Evolutionary conservation across 1,140 invertebrate genomes (phyloP).

Genomic region (Psilanteris sp.): DNA sequence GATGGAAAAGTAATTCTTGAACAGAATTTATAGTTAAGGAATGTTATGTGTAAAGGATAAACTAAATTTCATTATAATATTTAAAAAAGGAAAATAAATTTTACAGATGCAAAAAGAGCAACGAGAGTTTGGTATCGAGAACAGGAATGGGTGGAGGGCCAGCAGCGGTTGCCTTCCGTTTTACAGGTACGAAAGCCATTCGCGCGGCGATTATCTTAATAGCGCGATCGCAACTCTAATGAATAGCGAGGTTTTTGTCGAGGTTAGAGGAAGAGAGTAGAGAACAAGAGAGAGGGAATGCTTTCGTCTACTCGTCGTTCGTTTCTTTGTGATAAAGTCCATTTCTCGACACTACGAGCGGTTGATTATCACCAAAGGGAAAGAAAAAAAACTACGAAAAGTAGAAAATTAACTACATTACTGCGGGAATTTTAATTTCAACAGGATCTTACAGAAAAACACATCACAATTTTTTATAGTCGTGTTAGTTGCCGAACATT

Average conservation of each 20-base stretch:
- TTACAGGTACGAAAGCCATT: slow-evolving; percentile 61
- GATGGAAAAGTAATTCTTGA: too few relatives aligned
- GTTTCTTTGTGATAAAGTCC: slow-evolving; percentile 54
- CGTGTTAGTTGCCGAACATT: too few relatives aligned
- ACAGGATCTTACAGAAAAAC: neutral
- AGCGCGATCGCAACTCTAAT: slow-evolving; percentile 74
- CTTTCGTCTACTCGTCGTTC: slow-evolving; percentile 46
- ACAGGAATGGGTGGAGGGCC: slow-evolving; percentile 39
- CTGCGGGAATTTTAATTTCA: slow-evolving; percentile 23
- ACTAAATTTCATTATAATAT: too few relatives aligned
- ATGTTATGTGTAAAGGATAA: neutral
- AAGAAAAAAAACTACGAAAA: slow-evolving; percentile 23
- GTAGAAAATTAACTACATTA: slow-evolving; percentile 1
- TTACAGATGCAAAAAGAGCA: slow-evolving; percentile 21
- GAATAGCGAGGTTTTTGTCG: slow-evolving; percentile 74
- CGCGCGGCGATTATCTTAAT: slow-evolving; percentile 73
- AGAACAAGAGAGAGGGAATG: slow-evolving; percentile 20
- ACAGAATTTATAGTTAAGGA: too few relatives aligned
- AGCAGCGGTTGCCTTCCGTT: slow-evolving; percentile 51
- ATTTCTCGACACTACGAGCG: slow-evolving; percentile 48
- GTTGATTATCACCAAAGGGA: slow-evolving; percentile 38
- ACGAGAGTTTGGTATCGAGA: slow-evolving; percentile 18
- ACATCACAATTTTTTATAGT: too few relatives aligned
- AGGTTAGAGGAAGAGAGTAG: slow-evolving; percentile 32
- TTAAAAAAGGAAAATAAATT: slow-evolving; percentile 21